Percentiles rank a stretch among this genome's conserved stretches.
These are phyloP conservation scores for Pampusana beccarii DNA, from an alignment of 2,113 vertebrate genomes.

Conservation along the genomic window DNA sequence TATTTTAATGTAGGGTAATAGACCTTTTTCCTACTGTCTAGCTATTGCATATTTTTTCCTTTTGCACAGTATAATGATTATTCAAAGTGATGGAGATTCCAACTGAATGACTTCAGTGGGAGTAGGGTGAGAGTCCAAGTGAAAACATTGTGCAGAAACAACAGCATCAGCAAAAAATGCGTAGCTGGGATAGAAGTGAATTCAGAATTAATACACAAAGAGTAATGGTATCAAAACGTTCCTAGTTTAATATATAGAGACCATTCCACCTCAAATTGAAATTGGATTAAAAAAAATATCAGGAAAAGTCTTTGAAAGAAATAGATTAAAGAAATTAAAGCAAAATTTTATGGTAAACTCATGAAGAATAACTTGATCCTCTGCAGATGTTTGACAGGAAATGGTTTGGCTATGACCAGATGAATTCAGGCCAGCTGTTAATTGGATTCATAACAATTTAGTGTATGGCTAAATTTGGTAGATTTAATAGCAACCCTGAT, in stretches of 20 bases:
- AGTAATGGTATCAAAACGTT: not conserved
- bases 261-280: not conserved
- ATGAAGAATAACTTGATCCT: constrained; percentile 2
- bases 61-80: not conserved
- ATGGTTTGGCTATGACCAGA: not conserved
- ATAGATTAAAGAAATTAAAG: not conserved
- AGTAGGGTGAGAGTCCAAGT: not conserved
- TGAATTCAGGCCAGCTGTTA: constrained; percentile 13
- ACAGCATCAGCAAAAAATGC: constrained; percentile 23
- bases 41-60: not conserved
- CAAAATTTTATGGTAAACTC: not conserved
- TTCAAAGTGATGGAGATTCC: constrained; percentile 40
- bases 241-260: not conserved
- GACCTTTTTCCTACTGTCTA: not conserved
- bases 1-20: not conserved
- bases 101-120: constrained; percentile 38
- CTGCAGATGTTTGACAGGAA: constrained; percentile 47
- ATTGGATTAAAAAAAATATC: not conserved
- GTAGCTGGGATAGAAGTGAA: not conserved
- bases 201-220: not conserved
- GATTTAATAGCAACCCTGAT: not conserved
- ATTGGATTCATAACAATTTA: constrained; percentile 7
- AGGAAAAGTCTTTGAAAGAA: not conserved
- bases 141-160: not conserved
- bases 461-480: not conserved